Evolutionary conservation across 2,113 vertebrate species (phyloP), one percentile per base, ranked within the genome.

Genomic region (Gila orcuttii): DNA sequence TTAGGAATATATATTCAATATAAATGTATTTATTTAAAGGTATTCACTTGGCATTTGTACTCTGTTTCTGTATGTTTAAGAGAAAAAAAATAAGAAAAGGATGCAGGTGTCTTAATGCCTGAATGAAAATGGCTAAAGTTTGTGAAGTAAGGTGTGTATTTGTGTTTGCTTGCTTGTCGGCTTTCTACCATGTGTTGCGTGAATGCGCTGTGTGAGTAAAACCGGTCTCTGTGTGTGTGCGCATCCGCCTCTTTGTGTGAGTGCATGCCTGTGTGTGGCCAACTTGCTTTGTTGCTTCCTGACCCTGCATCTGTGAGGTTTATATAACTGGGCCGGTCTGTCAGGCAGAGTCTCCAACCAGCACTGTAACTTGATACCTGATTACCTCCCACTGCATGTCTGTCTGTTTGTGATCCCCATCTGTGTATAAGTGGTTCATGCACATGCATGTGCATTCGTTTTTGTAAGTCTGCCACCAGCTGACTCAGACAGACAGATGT

Each of bases 311-410:
- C 77, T 82, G 88, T 87, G 76, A 90, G 87, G 88, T 94, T 94
- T 94, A 64, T 90, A 86, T 93, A 93, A 93, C 86, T 91, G 88
- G 28, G 33, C 91, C 87, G 64, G 88, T 19, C 80, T 89, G 90
- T 84, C 90, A 84, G 71, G 31, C 88, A 80, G 76, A 83, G 52
- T 87, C 90, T 78, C 89, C 92, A 94, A 93, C 90, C 93, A 45
- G 80, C 79, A 89, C 82, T 92, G 93, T 93, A 95, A 94, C 64
- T 19, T 84, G 91, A 93, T 92, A 93, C 88, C 90, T 87, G 82
- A 77, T 88, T 77, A 89, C 79, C 7, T 69, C 85, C 52, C n/a
- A 39, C 71, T 64, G 33, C 76, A 50, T 25, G 68, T 80, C 23
- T 69, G 83, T 33, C 47, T 85, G 83, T 74, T 64, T 87, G 64